These are phyloP conservation scores for Masticophis lateralis DNA, from an alignment of 2,797 vertebrate species.

Conservation along the genomic window DNA sequence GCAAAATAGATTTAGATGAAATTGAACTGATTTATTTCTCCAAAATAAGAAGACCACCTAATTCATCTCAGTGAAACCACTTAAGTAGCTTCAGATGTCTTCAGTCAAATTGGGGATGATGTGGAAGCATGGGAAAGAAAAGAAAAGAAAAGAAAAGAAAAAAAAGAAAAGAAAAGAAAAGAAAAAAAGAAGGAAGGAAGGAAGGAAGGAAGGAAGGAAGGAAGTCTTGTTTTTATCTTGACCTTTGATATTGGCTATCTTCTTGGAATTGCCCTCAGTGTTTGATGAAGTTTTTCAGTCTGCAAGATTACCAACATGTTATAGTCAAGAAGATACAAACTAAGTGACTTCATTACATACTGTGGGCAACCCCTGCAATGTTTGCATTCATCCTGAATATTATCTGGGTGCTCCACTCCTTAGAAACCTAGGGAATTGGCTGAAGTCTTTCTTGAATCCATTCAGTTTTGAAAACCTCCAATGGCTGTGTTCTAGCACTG, in stretches of 20 bases:
- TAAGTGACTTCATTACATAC: not conserved
- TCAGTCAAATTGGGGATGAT: not conserved
- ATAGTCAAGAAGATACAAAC: not conserved
- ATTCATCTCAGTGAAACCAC: not conserved
- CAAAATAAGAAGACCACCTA: not conserved
- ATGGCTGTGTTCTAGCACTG: not conserved
- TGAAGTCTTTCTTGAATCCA: not conserved
- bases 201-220: rapidly evolving
- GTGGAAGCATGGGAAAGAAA: not conserved
- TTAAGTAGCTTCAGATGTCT: not conserved
- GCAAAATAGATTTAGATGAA: not conserved
- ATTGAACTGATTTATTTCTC: not conserved
- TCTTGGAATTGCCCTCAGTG: not conserved
- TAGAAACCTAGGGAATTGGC: not conserved
- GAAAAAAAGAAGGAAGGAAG: too few relatives aligned
- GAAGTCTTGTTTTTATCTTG: not conserved
- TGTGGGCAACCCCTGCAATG: not conserved
- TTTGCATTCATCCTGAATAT: not conserved
- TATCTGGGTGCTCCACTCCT: not conserved
- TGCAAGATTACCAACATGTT: not conserved
- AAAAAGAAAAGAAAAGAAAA: not conserved
- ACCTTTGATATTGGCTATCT: not conserved
- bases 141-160: not conserved
- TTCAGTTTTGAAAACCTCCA: not conserved
- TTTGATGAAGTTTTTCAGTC: not conserved